Base-by-base conservation (phyloP, 1,140 invertebrate species). In the Propsilocerus akamusi region DNA sequence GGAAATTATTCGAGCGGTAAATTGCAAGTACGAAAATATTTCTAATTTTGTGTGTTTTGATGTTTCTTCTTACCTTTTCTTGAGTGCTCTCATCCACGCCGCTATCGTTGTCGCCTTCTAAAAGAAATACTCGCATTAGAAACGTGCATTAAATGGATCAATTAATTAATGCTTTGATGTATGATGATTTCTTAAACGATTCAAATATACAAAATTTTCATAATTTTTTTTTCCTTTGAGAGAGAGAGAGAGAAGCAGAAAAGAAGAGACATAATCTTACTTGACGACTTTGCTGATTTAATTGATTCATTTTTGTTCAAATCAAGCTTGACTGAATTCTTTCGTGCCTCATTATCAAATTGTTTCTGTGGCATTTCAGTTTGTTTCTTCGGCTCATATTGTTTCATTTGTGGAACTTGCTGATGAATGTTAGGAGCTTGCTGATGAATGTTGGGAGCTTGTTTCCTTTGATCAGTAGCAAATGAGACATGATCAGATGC, bases 81-180 rank as follows among this genome's bases (percentile, higher is more conserved):
- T 83, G 80, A 47, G 77, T 80, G 30, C 77, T 77, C 63, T 84
- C 81, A 60, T 83, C 79, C 12, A 81, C 80, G 32, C 78, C 80
- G 64, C 80, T 84, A 58, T 84, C 81, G 58, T 83, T 83, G 63
- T 83, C 80, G 24, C 79, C 77, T 68, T 83, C 83, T 86, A 26
- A 7, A n/a, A 48, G 14, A 49, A 49, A 20, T n/a, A 49, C n/a
- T 30, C 8, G 17, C 6, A 7, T 11, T 46, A 5, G 37, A 46
- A 49, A 49, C 26, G 6, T 30, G 6, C 14, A 49, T 28, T 30
- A 11, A 48, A n/a, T 20, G 11, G 24, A 48, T 49, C 48, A 8
- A n/a, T 7, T 26, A 28, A 26, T 28, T 25, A 12, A 6, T 49
- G 20, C 12, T 11, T 14, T 11, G 20, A 11, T 11, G 20, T 46